These are phyloP conservation scores for Willisornis vidua DNA, from an alignment of 2,113 vertebrate genomes.

Conservation along the genomic window DNA sequence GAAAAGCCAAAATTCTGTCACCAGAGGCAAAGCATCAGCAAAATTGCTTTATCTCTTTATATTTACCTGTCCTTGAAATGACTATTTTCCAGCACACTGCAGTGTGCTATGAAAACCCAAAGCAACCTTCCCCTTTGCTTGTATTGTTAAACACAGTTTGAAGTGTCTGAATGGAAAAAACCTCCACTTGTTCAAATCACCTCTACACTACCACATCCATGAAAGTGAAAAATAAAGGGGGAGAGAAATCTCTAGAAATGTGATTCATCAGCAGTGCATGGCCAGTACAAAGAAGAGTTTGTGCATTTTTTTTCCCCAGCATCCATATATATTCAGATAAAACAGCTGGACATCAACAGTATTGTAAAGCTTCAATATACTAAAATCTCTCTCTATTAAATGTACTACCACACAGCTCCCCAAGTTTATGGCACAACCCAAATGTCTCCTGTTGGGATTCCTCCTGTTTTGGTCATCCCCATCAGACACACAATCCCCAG, in stretches of 20 bases:
- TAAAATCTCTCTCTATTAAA: neutral
- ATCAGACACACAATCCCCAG: no score
- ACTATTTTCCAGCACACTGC: neutral
- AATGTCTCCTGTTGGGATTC: neutral
- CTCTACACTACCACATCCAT: neutral
- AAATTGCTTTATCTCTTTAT: neutral
- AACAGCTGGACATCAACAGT: rapidly evolving
- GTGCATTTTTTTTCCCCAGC: neutral
- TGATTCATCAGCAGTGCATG: neutral
- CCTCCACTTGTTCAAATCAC: neutral
- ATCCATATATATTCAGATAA: neutral
- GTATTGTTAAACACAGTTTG: neutral
- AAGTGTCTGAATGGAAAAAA: neutral
- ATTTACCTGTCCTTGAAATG: slow-evolving; percentile 31
- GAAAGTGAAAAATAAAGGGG: neutral
- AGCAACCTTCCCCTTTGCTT: neutral
- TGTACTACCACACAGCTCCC: neutral
- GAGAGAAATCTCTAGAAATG: neutral
- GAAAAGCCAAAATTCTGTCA: neutral
- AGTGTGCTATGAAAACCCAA: neutral
- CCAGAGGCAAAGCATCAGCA: neutral
- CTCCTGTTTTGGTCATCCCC: neutral
- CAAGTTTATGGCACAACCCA: neutral
- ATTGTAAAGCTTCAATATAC: neutral
- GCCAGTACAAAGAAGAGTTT: neutral